Base-by-base conservation (phyloP, 2,888 invertebrate species). In the Chirona hameri region DNA sequence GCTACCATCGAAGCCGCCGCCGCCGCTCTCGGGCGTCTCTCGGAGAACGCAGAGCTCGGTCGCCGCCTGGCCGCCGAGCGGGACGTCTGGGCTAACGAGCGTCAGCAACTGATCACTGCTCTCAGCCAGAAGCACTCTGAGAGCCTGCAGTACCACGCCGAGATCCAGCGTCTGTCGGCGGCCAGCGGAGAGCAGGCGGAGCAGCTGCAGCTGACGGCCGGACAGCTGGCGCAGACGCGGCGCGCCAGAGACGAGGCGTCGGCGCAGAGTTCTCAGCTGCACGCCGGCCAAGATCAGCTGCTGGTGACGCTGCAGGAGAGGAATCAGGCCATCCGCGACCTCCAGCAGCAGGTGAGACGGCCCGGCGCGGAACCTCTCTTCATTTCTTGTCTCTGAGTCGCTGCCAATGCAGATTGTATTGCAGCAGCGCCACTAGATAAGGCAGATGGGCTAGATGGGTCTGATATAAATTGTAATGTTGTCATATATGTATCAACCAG, bases 81-180 rank as follows among this genome's bases (percentile, higher is more conserved):
- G 39, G 83, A 84, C 80, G 31, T 84, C 39, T 83, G 82, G 52
- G 81, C 82, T 29, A 83, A 85, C 7, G 89, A 89, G 84, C 84
- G 89, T 57, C 88, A 89, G 79, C 88, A 89, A 84, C 87, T 89
- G 84, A 86, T 89, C 31, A 84, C 85, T 7, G 87, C 87, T 31
- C 86, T 96, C 0, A 94, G 93, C 86, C 90, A 92, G 83, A 97
- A 97, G 88, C 96, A 97, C 86, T 91, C 93, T 83, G 96, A 97
- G 89, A 95, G 93, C 87, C 88, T 95, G 52, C 92, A 93, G 84
- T 97, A 96, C 87, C 95, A 97, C 86, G 91, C 90, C 55, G 97
- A 97, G 89, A 93, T 96, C 83, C 94, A 96, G 87, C 90, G 95
- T 52, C 88, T 97, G 79, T 48, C 48, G 80, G 52, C 55, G n/a